These are phyloP conservation scores for Invenusta paracnida DNA, from an alignment of 2,888 invertebrate genomes.

Conservation along the genomic window DNA sequence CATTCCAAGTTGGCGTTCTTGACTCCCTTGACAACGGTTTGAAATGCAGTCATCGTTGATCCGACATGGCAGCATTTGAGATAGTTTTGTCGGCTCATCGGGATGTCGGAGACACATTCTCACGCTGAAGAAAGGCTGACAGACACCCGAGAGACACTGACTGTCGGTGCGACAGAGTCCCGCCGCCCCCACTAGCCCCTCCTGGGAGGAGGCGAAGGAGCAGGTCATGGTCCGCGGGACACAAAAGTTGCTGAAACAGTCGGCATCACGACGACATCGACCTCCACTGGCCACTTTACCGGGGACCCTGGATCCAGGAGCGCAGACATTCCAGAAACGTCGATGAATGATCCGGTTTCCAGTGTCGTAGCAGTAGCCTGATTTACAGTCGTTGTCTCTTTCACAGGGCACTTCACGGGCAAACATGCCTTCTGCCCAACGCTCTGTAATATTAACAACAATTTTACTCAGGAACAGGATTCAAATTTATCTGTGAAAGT, in stretches of 20 bases:
- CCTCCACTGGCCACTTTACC: slow-evolving; percentile 4
- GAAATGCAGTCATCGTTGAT: not conserved
- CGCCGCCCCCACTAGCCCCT: not conserved
- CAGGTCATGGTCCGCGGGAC: not conserved
- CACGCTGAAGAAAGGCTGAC: not conserved
- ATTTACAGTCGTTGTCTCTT: not conserved
- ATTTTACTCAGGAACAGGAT: too few relatives aligned
- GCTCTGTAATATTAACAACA: too few relatives aligned
- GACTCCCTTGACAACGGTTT: not conserved
- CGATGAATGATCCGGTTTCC: not conserved
- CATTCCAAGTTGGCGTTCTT: not conserved
- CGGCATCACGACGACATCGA: not conserved
- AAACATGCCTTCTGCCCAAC: too few relatives aligned
- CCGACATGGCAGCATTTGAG: not conserved
- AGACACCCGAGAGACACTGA: not conserved
- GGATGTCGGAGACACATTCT: not conserved
- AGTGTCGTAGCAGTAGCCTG: not conserved
- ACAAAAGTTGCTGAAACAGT: slow-evolving; percentile 1
- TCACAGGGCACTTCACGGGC: not conserved
- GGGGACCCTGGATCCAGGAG: not conserved
- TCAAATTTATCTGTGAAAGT: too few relatives aligned
- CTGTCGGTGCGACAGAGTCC: not conserved
- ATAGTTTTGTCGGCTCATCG: not conserved
- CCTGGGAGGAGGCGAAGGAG: not conserved
- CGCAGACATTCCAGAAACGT: not conserved